Evolutionary conservation across 2,797 vertebrate species (phyloP).

Genomic region (Phylloscopus collybita): DNA sequence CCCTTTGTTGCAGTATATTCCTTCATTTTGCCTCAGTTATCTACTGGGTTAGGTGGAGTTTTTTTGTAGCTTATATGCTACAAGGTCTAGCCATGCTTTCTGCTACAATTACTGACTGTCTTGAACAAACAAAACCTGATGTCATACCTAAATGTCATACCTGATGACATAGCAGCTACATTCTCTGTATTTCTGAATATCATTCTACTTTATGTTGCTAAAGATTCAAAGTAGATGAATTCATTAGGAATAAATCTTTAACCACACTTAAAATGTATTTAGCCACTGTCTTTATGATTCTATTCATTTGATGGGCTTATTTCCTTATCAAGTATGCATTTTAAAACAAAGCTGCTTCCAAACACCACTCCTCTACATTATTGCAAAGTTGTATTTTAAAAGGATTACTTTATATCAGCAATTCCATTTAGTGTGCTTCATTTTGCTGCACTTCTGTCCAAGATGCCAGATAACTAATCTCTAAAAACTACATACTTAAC

Average conservation of each 20-base stretch:
- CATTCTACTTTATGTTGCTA: not conserved
- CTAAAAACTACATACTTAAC: not conserved
- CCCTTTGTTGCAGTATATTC: not conserved
- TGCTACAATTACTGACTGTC: not conserved
- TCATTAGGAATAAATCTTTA: not conserved
- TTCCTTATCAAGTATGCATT: not conserved
- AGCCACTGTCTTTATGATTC: not conserved
- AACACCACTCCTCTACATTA: not conserved
- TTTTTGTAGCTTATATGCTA: not conserved
- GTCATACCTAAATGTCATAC: not conserved
- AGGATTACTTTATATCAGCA: not conserved
- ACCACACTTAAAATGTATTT: not conserved
- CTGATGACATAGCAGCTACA: not conserved
- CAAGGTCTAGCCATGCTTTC: not conserved
- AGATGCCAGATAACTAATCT: not conserved
- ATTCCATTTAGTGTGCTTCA: not conserved
- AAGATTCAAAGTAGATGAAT: not conserved
- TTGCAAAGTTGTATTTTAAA: conserved; percentile 6
- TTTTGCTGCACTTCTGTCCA: not conserved
- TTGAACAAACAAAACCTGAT: not conserved
- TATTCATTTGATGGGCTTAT: not conserved
- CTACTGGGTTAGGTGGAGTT: not conserved
- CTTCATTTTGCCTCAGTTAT: not conserved
- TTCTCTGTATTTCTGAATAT: not conserved
- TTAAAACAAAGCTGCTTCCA: not conserved